Conservation (phyloP, 2,797 vertebrate species). For the Platyrinchus mystaceus region DNA sequence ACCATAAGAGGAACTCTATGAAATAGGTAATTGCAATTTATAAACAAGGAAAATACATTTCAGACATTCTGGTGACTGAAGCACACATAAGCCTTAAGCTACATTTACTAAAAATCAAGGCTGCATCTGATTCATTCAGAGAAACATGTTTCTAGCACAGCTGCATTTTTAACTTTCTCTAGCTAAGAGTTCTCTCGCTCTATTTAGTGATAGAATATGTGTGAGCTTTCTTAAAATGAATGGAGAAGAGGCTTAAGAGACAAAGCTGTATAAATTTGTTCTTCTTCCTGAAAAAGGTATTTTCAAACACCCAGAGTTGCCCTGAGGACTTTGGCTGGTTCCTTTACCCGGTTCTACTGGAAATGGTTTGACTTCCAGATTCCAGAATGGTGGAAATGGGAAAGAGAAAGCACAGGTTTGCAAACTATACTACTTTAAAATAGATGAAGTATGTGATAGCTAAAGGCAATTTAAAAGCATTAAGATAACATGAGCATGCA, state of each 20-base stretch:
- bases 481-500: background rate
- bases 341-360: background rate
- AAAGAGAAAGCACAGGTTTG: background rate
- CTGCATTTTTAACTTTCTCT: background rate
- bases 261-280: background rate
- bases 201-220: background rate
- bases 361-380: background rate
- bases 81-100: background rate
- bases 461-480: background rate
- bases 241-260: background rate
- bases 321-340: background rate
- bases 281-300: background rate
- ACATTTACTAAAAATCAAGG: background rate
- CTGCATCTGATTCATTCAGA: background rate
- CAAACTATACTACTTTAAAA: background rate
- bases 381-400: background rate
- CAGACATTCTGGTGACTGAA: background rate
- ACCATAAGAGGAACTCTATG: background rate
- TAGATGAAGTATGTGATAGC: background rate
- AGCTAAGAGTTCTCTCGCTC: background rate
- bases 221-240: background rate
- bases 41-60: background rate
- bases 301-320: background rate
- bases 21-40: background rate
- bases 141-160: background rate